A percentile compares a stretch with the other conserved stretches of the same genome.
These are phyloP conservation scores for Cacatua alba DNA, from an alignment of 2,113 vertebrate genomes.

Conservation along the genomic window DNA sequence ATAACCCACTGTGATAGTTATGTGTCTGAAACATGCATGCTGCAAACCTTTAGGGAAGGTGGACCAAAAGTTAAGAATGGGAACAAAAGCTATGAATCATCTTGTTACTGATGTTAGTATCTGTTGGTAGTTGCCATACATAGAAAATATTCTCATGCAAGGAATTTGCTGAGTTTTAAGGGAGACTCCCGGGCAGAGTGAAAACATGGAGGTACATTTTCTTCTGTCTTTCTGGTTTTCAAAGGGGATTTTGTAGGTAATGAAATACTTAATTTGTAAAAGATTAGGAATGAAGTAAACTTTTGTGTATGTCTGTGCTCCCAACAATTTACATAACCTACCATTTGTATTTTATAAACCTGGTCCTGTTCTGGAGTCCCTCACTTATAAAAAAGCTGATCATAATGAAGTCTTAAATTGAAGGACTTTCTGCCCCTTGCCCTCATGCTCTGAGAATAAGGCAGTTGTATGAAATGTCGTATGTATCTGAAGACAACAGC, in stretches of 20 bases:
- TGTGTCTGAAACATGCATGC: accelerated
- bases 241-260: neutral
- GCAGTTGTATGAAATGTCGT: neutral
- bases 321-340: neutral
- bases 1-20: accelerated
- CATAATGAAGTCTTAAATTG: neutral
- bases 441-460: neutral
- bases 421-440: neutral
- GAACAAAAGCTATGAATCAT: neutral
- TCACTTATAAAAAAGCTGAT: neutral
- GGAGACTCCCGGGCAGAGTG: neutral
- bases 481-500: neutral
- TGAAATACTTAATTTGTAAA: neutral
- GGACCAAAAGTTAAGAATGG: neutral
- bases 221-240: neutral
- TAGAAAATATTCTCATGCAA: neutral
- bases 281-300: neutral
- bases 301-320: neutral
- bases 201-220: neutral
- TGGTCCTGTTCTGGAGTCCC: neutral
- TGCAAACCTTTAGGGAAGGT: neutral
- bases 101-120: neutral
- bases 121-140: neutral
- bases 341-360: neutral
- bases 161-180: neutral